Evolutionary conservation across 1,140 invertebrate genomes (phyloP).

Genomic region (Uloborus diversus): DNA sequence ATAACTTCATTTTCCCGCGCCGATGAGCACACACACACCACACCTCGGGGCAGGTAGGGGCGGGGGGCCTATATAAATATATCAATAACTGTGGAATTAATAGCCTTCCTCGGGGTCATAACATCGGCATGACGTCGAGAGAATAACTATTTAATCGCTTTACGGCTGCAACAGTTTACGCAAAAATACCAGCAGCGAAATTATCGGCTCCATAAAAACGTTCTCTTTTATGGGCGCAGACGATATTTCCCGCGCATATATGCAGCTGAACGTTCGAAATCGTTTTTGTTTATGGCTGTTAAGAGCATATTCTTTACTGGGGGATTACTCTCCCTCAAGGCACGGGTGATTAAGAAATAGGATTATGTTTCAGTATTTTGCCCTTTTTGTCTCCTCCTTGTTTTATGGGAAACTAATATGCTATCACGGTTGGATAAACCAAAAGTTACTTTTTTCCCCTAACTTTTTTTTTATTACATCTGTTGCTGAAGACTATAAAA

Average conservation of each 20-base stretch:
- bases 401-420: conserved; percentile 49
- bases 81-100: conserved; percentile 48
- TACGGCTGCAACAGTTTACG: conserved; percentile 55
- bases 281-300: conserved; percentile 55
- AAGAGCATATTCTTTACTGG: conserved; percentile 37
- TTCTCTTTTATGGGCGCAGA: conserved; percentile 32
- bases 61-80: conserved; percentile 30
- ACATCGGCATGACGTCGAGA: conserved; percentile 46
- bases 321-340: conserved; percentile 42
- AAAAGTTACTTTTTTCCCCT: conserved; percentile 1
- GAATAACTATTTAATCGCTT: conserved; percentile 55
- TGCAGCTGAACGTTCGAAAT: conserved; percentile 48
- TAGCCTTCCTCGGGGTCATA: conserved; percentile 46
- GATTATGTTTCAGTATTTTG: conserved; percentile 20
- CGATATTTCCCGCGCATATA: conserved; percentile 45
- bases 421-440: conserved; percentile 38
- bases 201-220: conserved; percentile 55
- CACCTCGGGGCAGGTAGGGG: not conserved
- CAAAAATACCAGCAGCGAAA: conserved; percentile 56
- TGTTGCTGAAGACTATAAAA: conserved; percentile 42
- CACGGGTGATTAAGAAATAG: conserved; percentile 54
- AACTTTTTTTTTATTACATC: conserved; percentile 34
- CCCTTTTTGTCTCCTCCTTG: not conserved
- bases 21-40: conserved; percentile 4
- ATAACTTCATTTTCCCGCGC: conserved; percentile 52